Evolutionary conservation across 2,113 vertebrate genomes (phyloP).

Genomic region (Peromyscus californicus): DNA sequence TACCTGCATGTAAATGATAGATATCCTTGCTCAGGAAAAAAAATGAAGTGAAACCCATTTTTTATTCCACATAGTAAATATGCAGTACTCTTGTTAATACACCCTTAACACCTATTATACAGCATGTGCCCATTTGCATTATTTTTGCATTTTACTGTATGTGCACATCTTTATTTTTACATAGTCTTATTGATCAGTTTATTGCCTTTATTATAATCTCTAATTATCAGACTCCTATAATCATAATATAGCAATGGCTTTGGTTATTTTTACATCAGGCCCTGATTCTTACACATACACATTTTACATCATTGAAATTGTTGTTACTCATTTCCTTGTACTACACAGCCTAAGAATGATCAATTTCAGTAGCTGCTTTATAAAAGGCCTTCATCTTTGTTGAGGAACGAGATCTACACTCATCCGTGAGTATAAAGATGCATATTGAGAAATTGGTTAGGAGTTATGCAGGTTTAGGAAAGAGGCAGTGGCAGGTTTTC

Average conservation of each 20-base stretch:
- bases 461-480: not conserved
- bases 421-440: not conserved
- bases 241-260: not conserved
- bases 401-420: not conserved
- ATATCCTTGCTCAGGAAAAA: not conserved
- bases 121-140: not conserved
- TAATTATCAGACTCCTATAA: not conserved
- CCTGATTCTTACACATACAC: not conserved
- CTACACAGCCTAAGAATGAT: not conserved
- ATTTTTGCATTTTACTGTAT: not conserved
- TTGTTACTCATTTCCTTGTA: not conserved
- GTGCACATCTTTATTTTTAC: not conserved
- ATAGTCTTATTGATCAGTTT: not conserved
- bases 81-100: not conserved
- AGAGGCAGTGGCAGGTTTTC: not conserved
- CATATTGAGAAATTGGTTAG: not conserved
- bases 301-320: not conserved
- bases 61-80: not conserved
- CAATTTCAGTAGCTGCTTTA: not conserved
- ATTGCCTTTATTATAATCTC: constrained; percentile 11
- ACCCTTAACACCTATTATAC: not conserved
- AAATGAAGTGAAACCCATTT: not conserved
- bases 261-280: not conserved
- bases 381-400: not conserved
- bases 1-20: not conserved